Percentiles rank a stretch among this genome's conserved stretches.
phyloP scores from a whole-genome alignment of 2,888 invertebrate genomes.

The Dione vanillae region DNA sequence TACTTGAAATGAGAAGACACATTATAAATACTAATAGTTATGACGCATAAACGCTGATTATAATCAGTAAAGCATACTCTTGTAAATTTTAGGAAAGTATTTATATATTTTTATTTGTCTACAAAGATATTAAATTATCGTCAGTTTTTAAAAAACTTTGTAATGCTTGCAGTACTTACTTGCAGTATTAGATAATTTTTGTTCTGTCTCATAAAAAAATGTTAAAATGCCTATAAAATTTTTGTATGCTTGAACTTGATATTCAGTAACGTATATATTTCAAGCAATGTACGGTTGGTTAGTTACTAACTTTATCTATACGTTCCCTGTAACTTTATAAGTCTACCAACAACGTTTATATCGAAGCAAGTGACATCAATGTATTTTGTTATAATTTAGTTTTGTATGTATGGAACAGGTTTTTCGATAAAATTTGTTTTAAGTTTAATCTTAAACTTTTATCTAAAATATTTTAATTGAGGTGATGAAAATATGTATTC shows the following conservation, averaged over 20 bases:
- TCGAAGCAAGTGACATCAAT: conserved; percentile 4
- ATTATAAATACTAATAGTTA: too few species aligned
- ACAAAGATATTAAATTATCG: background rate
- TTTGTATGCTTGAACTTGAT: background rate
- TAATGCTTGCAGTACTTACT: background rate
- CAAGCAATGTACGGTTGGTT: background rate
- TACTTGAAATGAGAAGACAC: too few species aligned
- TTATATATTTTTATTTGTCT: too few species aligned
- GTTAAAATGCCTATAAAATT: background rate
- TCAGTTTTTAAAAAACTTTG: background rate
- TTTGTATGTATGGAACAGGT: background rate
- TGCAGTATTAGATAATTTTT: too few species aligned
- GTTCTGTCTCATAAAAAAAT: too few species aligned
- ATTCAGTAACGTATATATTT: conserved; percentile 1
- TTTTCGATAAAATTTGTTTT: background rate
- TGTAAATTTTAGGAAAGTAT: too few species aligned
- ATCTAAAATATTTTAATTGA: conserved; percentile 1
- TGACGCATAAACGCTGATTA: too few species aligned
- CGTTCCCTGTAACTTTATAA: conserved; percentile 27
- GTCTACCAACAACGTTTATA: conserved; percentile 17
- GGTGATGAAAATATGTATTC: background rate
- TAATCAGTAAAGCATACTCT: too few species aligned
- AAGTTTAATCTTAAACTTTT: too few species aligned
- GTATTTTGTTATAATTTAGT: conserved; percentile 9
- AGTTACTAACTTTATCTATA: conserved; percentile 16